Conservation (phyloP, 2,113 vertebrate genomes). For the Ciconia boyciana region DNA sequence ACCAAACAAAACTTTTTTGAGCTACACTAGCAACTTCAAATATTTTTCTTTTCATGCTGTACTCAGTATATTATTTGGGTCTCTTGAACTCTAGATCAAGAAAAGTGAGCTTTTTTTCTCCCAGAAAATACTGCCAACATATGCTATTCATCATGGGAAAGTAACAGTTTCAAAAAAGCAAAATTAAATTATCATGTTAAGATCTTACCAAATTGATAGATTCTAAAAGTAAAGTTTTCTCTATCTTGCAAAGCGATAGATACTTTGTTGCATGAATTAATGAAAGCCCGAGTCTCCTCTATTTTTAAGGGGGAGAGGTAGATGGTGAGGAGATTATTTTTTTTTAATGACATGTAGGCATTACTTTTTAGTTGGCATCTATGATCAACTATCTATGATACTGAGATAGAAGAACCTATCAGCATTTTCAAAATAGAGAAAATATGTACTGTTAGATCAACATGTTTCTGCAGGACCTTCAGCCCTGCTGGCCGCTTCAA, state of each 20-base stretch:
- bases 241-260: background rate
- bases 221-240: background rate
- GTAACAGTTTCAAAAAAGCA: background rate
- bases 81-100: background rate
- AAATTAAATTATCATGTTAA: background rate
- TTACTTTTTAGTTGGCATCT: background rate
- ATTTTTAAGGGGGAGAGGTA: background rate
- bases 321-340: background rate
- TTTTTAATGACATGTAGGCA: background rate
- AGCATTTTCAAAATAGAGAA: background rate
- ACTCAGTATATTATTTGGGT: background rate
- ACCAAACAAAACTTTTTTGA: background rate
- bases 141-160: background rate
- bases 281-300: background rate
- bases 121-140: background rate
- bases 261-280: background rate
- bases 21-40: background rate
- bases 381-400: background rate
- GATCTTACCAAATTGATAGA: background rate
- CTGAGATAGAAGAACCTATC: background rate
- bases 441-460: background rate
- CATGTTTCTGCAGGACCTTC: background rate
- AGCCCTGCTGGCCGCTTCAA: background rate
- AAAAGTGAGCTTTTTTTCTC: background rate
- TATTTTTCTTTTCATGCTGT: conserved; percentile 34